A percentile compares a stretch with the other conserved stretches of the same genome.
Evolutionary conservation across 92 coral and sea anemone species (phyloP).

Genomic region (Zoanthus solanderi): DNA sequence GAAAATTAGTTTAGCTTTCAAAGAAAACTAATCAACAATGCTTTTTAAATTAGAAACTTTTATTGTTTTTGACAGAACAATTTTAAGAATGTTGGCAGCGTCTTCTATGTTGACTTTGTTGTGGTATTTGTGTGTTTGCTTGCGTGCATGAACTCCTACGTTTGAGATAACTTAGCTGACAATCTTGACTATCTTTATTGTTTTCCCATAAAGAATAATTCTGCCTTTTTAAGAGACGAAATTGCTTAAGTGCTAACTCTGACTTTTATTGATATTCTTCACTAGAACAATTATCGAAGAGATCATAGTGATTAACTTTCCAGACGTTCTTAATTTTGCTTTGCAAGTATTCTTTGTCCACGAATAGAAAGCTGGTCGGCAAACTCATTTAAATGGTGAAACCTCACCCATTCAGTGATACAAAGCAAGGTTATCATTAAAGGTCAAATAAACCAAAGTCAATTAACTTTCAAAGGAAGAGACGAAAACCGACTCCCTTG

Average conservation of each 20-base stretch:
- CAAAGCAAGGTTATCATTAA: conserved; percentile 24
- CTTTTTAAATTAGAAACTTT: not conserved
- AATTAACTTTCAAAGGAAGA: not conserved
- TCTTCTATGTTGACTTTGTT: not conserved
- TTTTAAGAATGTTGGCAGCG: conserved; percentile 3
- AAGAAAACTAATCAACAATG: not conserved
- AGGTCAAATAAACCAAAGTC: not conserved
- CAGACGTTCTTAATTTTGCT: not conserved
- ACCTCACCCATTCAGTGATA: conserved; percentile 1
- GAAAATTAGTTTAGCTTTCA: not conserved
- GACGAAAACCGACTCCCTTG: not conserved
- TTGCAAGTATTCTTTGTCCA: not conserved
- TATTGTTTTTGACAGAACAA: not conserved
- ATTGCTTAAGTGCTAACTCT: not conserved
- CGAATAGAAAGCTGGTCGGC: not conserved
- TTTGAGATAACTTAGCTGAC: not conserved
- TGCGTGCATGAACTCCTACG: not conserved
- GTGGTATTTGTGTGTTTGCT: not conserved
- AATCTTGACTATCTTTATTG: not conserved
- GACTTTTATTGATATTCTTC: not conserved
- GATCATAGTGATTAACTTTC: not conserved
- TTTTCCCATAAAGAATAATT: not conserved
- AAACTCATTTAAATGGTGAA: not conserved
- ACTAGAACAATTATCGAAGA: not conserved
- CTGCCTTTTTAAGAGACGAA: not conserved